These are phyloP conservation scores for Brenthis ino DNA, from an alignment of 2,888 invertebrate species.

Conservation along the genomic window DNA sequence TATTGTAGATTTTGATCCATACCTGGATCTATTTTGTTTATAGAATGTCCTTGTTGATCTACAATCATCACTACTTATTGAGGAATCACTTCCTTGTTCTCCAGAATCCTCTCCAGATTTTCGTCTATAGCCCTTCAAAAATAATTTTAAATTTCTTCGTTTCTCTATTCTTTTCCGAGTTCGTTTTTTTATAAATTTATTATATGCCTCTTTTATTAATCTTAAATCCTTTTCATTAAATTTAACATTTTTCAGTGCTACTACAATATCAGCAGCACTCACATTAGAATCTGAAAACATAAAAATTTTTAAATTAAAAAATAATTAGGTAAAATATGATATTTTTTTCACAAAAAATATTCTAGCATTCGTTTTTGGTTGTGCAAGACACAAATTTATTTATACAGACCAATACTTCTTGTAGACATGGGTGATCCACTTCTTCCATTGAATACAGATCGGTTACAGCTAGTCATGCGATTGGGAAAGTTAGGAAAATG, in stretches of 20 bases:
- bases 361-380: too few species aligned
- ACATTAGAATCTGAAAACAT: slow-evolving; percentile 59
- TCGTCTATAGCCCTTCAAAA: slow-evolving; percentile 50
- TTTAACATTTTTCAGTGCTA: slow-evolving; percentile 54
- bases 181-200: slow-evolving; percentile 51
- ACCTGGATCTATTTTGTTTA: slow-evolving; percentile 45
- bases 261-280: slow-evolving; percentile 59
- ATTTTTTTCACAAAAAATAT: too few species aligned
- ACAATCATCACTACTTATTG: slow-evolving; percentile 64
- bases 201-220: slow-evolving; percentile 57
- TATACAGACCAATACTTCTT: slow-evolving; percentile 58
- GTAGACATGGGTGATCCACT: slow-evolving; percentile 64
- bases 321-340: not conserved
- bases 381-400: not conserved
- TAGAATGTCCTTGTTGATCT: slow-evolving; percentile 52
- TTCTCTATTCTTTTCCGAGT: slow-evolving; percentile 55
- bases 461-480: slow-evolving; percentile 49
- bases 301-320: not conserved
- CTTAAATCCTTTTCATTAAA: slow-evolving; percentile 58
- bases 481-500: slow-evolving; percentile 49
- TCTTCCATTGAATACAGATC: slow-evolving; percentile 57
- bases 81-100: slow-evolving; percentile 65
- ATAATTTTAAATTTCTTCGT: slow-evolving; percentile 52
- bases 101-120: slow-evolving; percentile 62
- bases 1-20: slow-evolving; percentile 50